Conservation (phyloP, 35 echinoderm and acorn worm species). For the Chiridota heheva region DNA sequence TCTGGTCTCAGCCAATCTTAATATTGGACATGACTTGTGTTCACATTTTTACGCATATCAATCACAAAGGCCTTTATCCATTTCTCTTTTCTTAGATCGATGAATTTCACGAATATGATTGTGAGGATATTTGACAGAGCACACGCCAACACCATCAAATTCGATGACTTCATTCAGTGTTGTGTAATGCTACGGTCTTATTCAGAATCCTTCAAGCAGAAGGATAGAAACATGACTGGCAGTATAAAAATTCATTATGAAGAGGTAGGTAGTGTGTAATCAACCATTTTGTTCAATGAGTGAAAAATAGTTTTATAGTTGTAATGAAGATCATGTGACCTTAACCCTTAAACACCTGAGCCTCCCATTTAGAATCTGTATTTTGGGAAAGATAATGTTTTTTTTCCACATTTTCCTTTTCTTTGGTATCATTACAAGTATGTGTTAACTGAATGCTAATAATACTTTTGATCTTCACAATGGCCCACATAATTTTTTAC, state of each 20-base stretch:
- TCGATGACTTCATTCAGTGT: conserved; percentile 97
- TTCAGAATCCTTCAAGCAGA: conserved; percentile 83
- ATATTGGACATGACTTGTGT: conserved; percentile 98
- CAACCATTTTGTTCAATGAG: too few species aligned
- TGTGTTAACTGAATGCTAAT: too few species aligned
- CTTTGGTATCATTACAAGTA: too few species aligned
- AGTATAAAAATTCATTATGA: conserved; percentile 79
- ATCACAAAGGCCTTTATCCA: not conserved
- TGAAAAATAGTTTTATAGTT: too few species aligned
- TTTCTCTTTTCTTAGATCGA: conserved; percentile 43
- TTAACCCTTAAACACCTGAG: too few species aligned
- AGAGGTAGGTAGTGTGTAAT: conserved; percentile 94
- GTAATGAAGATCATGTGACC: too few species aligned
- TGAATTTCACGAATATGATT: conserved; percentile 68
- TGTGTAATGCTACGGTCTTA: conserved; percentile 92
- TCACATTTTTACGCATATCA: not conserved
- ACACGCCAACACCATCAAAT: conserved; percentile 67
- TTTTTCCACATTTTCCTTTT: too few species aligned
- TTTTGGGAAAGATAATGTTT: too few species aligned
- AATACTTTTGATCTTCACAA: too few species aligned
- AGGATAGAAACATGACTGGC: conserved; percentile 68
- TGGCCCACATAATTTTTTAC: too few species aligned
- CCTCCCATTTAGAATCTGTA: too few species aligned
- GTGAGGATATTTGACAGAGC: conserved; percentile 77
- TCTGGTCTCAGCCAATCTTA: too few species aligned